A percentile compares a stretch with the other conserved stretches of the same genome.
These are phyloP conservation scores for Typhlichthys subterraneus DNA, from an alignment of 2,797 vertebrate species.

Conservation along the genomic window DNA sequence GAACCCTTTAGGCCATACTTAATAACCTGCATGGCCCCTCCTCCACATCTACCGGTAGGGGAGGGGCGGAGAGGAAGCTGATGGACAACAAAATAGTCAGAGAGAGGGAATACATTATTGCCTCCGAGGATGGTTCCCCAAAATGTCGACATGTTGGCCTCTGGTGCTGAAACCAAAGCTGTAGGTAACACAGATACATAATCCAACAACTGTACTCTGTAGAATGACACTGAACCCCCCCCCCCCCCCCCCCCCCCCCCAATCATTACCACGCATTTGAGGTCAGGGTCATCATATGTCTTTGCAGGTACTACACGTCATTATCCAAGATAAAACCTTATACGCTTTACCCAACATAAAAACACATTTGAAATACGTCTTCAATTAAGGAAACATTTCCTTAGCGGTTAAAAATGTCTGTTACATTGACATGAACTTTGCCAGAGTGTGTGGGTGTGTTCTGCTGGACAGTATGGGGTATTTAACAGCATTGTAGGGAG, in stretches of 20 bases:
- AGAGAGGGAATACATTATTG: conserved; percentile 59
- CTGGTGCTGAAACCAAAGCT: conserved; percentile 72
- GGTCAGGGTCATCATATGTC: conserved; percentile 36
- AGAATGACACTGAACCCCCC: conserved; percentile 35
- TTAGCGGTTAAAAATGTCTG: conserved; percentile 54
- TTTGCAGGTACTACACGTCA: conserved; percentile 4
- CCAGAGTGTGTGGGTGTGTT: conserved; percentile 6
- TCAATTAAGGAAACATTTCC: conserved; percentile 49
- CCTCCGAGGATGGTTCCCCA: conserved; percentile 70
- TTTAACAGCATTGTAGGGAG: conserved; percentile 81
- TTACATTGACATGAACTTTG: conserved; percentile 52
- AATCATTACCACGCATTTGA: conserved; percentile 42
- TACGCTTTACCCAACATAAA: conserved; percentile 57
- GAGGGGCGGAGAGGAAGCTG: conserved; percentile 23
- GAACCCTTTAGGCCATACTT: conserved; percentile 72
- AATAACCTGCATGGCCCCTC: conserved; percentile 33
- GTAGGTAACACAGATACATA: conserved; percentile 57
- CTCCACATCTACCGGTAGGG: neutral
- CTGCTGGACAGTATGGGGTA: conserved; percentile 54
- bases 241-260: neutral
- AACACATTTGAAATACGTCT: conserved; percentile 56
- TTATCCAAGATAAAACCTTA: conserved; percentile 47
- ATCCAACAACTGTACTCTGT: conserved; percentile 46
- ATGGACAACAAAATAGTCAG: conserved; percentile 20
- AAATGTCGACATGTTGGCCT: conserved; percentile 66